These are phyloP conservation scores for Pogonomyrmex californicus DNA, from an alignment of 1,140 invertebrate species.

Conservation along the genomic window DNA sequence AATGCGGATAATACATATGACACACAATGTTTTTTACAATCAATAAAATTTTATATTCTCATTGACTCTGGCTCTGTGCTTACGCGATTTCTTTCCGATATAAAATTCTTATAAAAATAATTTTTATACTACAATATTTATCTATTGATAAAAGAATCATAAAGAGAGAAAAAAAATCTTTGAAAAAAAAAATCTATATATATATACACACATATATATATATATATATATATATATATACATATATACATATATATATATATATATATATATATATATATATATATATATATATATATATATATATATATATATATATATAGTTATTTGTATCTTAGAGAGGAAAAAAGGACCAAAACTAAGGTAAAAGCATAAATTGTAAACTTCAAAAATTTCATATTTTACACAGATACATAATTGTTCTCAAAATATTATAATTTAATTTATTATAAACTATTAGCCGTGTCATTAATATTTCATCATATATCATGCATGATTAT, in stretches of 20 bases:
- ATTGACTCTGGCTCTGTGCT: background rate
- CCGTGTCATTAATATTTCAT: background rate
- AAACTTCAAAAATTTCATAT: background rate
- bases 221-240: no score
- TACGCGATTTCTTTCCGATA: background rate
- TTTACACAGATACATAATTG: background rate
- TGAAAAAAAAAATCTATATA: no score
- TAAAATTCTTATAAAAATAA: conserved; percentile 7
- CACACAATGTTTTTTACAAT: background rate
- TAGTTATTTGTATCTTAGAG: background rate
- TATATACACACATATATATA: no score
- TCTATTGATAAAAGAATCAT: background rate
- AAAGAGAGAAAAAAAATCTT: background rate
- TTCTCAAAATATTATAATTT: conserved; percentile 4
- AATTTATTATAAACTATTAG: background rate
- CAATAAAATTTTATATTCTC: conserved; percentile 27
- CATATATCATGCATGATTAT: background rate
- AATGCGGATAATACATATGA: background rate
- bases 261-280: no score
- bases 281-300: background rate
- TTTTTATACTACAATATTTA: background rate
- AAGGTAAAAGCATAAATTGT: background rate
- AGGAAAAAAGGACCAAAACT: conserved; percentile 21
- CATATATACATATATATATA: no score
- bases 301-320: background rate